Conservation (phyloP, 1,140 invertebrate species). For the Drosophila navojoa region DNA sequence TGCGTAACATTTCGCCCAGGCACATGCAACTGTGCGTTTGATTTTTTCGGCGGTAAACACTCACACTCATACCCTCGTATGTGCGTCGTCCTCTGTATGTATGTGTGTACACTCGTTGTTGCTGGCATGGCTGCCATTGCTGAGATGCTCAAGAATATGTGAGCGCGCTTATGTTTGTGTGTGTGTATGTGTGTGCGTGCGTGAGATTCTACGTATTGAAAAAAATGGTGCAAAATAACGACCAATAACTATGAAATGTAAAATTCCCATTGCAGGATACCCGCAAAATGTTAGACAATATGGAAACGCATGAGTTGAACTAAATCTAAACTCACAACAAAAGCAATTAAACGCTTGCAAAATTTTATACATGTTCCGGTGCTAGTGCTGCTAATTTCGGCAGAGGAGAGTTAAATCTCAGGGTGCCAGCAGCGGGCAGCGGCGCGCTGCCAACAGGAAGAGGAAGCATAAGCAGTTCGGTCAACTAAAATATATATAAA, state of each 20-base stretch:
- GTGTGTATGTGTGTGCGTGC: slow-evolving; percentile 56
- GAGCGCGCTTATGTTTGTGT: slow-evolving; percentile 55
- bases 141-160: slow-evolving; percentile 54
- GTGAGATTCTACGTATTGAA: slow-evolving; percentile 81
- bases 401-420: slow-evolving; percentile 54
- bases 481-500: slow-evolving; percentile 20
- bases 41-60: slow-evolving; percentile 81
- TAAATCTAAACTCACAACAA: slow-evolving; percentile 40
- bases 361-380: slow-evolving; percentile 45
- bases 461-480: slow-evolving; percentile 35
- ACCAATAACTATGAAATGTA: slow-evolving; percentile 60
- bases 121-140: slow-evolving; percentile 60
- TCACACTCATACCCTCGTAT: slow-evolving; percentile 74
- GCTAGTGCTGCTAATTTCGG: slow-evolving; percentile 47
- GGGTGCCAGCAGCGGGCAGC: slow-evolving; percentile 51
- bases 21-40: slow-evolving; percentile 81
- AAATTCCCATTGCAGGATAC: slow-evolving; percentile 72
- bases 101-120: slow-evolving; percentile 51
- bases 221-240: slow-evolving; percentile 84
- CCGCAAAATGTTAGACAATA: slow-evolving; percentile 45
- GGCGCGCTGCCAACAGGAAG: slow-evolving; percentile 47
- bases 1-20: slow-evolving; percentile 69
- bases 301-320: slow-evolving; percentile 53
- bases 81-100: slow-evolving; percentile 58
- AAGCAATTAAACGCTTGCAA: slow-evolving; percentile 59